Percentiles rank a stretch among this genome's conserved stretches.
These are phyloP conservation scores for Mystacornis crossleyi DNA, from an alignment of 2,113 vertebrate species.

Conservation along the genomic window DNA sequence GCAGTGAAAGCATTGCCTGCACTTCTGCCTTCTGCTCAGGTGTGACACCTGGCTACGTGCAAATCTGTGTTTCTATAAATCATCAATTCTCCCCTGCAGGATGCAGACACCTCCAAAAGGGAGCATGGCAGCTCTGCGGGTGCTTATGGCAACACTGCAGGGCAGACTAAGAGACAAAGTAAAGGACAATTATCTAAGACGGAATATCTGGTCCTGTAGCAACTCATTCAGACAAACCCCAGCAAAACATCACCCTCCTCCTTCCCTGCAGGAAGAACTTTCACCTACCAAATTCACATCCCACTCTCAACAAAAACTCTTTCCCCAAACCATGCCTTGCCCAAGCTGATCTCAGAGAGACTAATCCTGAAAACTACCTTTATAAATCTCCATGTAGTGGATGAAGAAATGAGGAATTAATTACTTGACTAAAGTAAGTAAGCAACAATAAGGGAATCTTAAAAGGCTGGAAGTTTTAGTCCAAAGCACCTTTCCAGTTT, in stretches of 20 bases:
- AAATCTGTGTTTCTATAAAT: not conserved
- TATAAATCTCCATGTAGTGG: not conserved
- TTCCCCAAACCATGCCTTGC: not conserved
- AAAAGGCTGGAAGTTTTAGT: not conserved
- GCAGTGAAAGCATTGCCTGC: not conserved
- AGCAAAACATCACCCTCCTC: not conserved
- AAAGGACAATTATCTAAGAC: not conserved
- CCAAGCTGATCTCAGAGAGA: not conserved
- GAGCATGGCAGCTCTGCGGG: not conserved
- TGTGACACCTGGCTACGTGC: fast-evolving
- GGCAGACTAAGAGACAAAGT: not conserved
- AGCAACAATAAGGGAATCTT: not conserved
- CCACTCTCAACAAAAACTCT: not conserved
- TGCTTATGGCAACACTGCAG: not conserved
- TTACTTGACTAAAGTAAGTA: not conserved
- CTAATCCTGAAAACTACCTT: not conserved
- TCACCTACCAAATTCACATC: not conserved
- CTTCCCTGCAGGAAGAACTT: not conserved
- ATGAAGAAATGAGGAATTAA: not conserved
- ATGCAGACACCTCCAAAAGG: not conserved
- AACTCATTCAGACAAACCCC: not conserved
- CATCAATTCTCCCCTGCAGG: not conserved
- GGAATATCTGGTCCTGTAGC: not conserved
- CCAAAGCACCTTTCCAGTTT: not conserved
- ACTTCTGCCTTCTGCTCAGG: not conserved